Percentiles rank a stretch among this genome's conserved stretches.
phyloP scores from a whole-genome alignment of 2,797 vertebrate genomes.

The Hyperoplus lanceolatus region DNA sequence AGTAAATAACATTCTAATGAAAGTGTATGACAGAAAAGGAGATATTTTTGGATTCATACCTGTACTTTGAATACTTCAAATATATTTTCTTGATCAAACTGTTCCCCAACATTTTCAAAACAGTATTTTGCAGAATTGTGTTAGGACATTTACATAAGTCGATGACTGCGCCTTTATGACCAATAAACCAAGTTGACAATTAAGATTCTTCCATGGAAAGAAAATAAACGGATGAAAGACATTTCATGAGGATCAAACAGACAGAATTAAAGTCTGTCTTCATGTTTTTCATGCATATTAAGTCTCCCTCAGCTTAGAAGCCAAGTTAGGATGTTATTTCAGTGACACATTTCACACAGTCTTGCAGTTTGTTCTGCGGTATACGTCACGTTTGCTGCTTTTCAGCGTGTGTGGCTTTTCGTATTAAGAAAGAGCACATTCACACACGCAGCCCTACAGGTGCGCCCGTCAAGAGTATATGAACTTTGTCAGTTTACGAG shows the following conservation, averaged over 20 bases:
- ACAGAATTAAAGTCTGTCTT: not conserved
- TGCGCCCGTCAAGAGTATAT: conserved; percentile 37
- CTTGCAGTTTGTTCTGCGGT: conserved; percentile 26
- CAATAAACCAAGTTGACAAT: conserved; percentile 6
- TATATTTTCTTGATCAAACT: not conserved
- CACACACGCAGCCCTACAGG: conserved; percentile 52
- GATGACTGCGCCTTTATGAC: not conserved
- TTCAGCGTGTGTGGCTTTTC: conserved; percentile 63
- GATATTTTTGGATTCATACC: not conserved
- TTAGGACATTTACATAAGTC: not conserved
- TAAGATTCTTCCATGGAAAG: not conserved
- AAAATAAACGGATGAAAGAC: not conserved
- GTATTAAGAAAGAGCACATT: conserved; percentile 60
- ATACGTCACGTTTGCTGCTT: conserved; percentile 13
- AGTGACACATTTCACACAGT: conserved; percentile 14
- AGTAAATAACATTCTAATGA: not conserved
- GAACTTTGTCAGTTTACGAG: conserved; percentile 58
- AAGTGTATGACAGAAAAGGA: too few species aligned
- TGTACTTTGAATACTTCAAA: not conserved
- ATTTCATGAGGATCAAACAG: not conserved
- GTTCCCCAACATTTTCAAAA: not conserved
- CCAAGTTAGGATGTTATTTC: conserved; percentile 47
- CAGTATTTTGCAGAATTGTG: not conserved
- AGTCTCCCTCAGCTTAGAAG: not conserved
- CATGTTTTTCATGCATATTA: not conserved